Conservation (phyloP, 1,140 invertebrate species). For the Riptortus pedestris region DNA sequence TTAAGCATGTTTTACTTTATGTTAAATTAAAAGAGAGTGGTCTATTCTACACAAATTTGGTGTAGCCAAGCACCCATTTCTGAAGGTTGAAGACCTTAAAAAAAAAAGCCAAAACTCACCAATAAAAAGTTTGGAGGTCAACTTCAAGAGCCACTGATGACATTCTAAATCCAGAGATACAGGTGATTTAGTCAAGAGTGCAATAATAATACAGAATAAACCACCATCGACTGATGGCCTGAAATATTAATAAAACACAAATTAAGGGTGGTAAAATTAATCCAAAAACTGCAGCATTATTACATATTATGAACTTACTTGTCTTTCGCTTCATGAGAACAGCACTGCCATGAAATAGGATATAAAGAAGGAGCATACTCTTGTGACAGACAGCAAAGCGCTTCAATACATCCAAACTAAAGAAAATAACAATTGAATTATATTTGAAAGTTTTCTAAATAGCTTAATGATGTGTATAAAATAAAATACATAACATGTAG, state of each 20-base stretch:
- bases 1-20: too few species aligned
- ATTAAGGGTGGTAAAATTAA: not conserved
- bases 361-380: conserved; percentile 42
- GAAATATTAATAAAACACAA: not conserved
- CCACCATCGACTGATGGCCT: not conserved
- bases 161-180: conserved; percentile 51
- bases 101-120: too few species aligned
- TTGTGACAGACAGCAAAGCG: conserved; percentile 40
- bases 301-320: too few species aligned
- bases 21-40: too few species aligned
- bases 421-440: conserved; percentile 14
- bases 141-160: conserved; percentile 49
- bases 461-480: too few species aligned
- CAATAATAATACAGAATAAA: not conserved
- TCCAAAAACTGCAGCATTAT: not conserved
- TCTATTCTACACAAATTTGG: too few species aligned
- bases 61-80: too few species aligned
- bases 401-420: conserved; percentile 43
- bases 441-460: too few species aligned
- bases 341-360: conserved; percentile 43
- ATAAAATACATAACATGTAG: too few species aligned
- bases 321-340: too few species aligned
- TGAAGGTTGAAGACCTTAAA: too few species aligned
- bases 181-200: conserved; percentile 45
- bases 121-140: conserved; percentile 54